Evolutionary conservation across 2,797 vertebrate genomes (phyloP).

Genomic region (Streptopelia turtur): DNA sequence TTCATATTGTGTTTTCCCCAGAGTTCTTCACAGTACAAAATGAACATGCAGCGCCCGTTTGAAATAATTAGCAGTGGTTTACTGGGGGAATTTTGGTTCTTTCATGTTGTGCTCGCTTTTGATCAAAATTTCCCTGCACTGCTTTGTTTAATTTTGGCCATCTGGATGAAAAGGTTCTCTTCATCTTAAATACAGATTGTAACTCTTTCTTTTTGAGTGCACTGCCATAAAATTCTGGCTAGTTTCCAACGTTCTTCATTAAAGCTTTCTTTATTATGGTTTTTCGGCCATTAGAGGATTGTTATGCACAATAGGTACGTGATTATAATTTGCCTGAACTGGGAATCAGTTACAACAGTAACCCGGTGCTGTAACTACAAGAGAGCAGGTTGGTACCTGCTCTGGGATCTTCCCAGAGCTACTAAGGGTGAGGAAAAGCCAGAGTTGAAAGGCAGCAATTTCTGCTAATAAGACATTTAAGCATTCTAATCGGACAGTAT

Average conservation of each 20-base stretch:
- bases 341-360: constrained; percentile 75
- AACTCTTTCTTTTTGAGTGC: constrained; percentile 76
- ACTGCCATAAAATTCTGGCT: constrained; percentile 74
- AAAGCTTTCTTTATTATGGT: constrained; percentile 76
- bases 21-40: background rate
- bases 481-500: background rate
- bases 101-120: constrained; percentile 75
- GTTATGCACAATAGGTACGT: constrained; percentile 74
- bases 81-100: constrained; percentile 73
- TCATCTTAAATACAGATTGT: constrained; percentile 79
- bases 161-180: constrained; percentile 77
- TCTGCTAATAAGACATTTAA: background rate
- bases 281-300: constrained; percentile 74
- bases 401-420: constrained; percentile 66
- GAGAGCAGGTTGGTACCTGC: constrained; percentile 85
- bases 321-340: constrained; percentile 84
- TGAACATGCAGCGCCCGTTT: constrained; percentile 57
- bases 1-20: background rate
- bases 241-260: constrained; percentile 78
- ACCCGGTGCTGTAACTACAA: constrained; percentile 86
- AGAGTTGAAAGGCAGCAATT: constrained; percentile 19
- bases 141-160: constrained; percentile 74
- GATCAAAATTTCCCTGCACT: constrained; percentile 75
- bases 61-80: constrained; percentile 71
- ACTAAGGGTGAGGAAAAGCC: background rate